A percentile compares a stretch with the other conserved stretches of the same genome.
These are phyloP conservation scores for Parazoanthus darwini DNA, from an alignment of 92 coral and sea anemone species.

Conservation along the genomic window DNA sequence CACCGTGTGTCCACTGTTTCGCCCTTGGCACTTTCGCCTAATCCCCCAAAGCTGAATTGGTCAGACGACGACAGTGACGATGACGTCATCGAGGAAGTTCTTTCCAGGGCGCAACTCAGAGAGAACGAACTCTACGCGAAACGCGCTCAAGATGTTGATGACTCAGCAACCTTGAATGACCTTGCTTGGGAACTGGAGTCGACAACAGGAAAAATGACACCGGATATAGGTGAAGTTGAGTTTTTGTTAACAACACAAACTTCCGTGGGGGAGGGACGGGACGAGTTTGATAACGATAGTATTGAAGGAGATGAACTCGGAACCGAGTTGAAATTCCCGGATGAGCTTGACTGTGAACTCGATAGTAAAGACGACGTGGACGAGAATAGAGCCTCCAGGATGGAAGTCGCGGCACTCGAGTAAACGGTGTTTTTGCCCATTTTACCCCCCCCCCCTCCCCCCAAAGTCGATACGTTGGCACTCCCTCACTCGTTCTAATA, in stretches of 20 bases:
- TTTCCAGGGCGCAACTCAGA: slow-evolving; percentile 35
- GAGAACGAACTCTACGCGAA: slow-evolving; percentile 51
- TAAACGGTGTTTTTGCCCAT: background rate
- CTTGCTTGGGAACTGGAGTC: slow-evolving; percentile 96
- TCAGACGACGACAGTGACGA: slow-evolving; percentile 86
- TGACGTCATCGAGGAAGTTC: slow-evolving; percentile 64
- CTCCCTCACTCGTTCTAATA: too few relatives aligned
- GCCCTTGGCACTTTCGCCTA: slow-evolving; percentile 74
- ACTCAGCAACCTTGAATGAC: slow-evolving; percentile 85
- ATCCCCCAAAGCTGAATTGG: slow-evolving; percentile 80
- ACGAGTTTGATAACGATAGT: slow-evolving; percentile 76
- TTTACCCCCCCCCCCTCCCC: background rate
- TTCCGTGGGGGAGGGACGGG: slow-evolving; percentile 28
- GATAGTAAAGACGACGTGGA: slow-evolving; percentile 55
- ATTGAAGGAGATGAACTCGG: slow-evolving; percentile 76
- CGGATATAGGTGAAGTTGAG: slow-evolving; percentile 63
- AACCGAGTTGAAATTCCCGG: slow-evolving; percentile 65
- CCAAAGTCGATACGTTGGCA: background rate
- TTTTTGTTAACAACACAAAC: slow-evolving; percentile 21
- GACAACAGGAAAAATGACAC: slow-evolving; percentile 86
- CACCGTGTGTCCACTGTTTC: slow-evolving; percentile 90
- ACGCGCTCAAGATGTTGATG: slow-evolving; percentile 84
- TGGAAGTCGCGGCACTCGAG: slow-evolving; percentile 75
- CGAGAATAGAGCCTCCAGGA: slow-evolving; percentile 59
- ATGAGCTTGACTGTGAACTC: slow-evolving; percentile 48